Evolutionary conservation across 1,140 invertebrate genomes (phyloP).

Genomic region (Eriocheir sinensis): DNA sequence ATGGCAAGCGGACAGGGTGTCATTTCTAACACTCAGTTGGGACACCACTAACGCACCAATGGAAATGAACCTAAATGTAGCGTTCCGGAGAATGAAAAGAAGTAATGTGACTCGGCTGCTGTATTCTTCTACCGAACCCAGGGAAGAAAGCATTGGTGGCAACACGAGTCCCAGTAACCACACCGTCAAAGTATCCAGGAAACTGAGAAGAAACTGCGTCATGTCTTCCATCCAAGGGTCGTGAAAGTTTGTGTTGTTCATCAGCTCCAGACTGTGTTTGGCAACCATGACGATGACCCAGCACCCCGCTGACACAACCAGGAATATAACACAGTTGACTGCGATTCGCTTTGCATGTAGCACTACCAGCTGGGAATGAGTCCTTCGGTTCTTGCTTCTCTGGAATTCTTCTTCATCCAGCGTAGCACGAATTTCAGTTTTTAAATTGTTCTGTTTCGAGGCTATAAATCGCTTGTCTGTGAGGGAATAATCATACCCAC

Average conservation of each 20-base stretch:
- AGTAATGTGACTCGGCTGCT: constrained; percentile 56
- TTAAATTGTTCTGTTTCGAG: constrained; percentile 37
- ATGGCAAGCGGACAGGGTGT: background rate
- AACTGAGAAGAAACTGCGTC: constrained; percentile 34
- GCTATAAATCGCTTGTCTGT: background rate
- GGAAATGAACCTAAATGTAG: constrained; percentile 43
- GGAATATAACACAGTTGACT: constrained; percentile 28
- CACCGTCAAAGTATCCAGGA: constrained; percentile 58
- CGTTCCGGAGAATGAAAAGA: constrained; percentile 62
- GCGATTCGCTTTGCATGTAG: constrained; percentile 30
- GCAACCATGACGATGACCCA: constrained; percentile 40
- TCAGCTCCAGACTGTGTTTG: background rate
- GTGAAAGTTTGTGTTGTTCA: background rate
- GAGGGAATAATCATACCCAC: constrained; percentile 51
- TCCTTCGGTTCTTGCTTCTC: background rate
- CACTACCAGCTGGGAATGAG: background rate
- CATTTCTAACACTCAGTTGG: constrained; percentile 21
- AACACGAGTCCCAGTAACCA: constrained; percentile 48
- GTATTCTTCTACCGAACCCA: constrained; percentile 61
- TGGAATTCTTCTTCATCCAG: constrained; percentile 61
- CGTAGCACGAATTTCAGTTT: constrained; percentile 55
- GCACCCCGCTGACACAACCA: constrained; percentile 17
- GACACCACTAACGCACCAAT: constrained; percentile 52
- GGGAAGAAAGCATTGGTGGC: constrained; percentile 30
- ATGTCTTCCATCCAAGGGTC: constrained; percentile 2